A percentile compares a stretch with the other conserved stretches of the same genome.
phyloP scores from a whole-genome alignment of 1,140 invertebrate genomes.

The Sinella curviseta region DNA sequence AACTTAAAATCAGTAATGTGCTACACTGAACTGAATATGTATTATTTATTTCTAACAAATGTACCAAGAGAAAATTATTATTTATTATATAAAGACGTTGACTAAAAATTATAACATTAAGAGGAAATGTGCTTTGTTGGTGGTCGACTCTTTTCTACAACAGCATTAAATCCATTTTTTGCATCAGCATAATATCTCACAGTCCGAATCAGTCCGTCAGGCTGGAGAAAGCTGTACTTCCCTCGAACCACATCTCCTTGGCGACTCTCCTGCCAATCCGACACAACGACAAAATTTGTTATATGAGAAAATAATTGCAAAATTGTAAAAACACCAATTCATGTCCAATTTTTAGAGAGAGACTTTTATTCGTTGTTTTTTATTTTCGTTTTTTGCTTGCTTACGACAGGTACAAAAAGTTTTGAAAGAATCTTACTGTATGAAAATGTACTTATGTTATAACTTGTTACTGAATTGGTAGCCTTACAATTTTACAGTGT shows the following conservation, averaged over 20 bases:
- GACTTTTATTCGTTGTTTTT: no score
- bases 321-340: slow-evolving; percentile 14
- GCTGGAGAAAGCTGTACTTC: slow-evolving; percentile 58
- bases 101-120: no score
- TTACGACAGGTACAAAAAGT: neutral
- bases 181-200: slow-evolving; percentile 73
- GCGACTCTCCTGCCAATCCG: slow-evolving; percentile 7
- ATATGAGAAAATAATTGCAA: neutral
- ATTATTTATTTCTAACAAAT: no score
- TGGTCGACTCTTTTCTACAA: slow-evolving; percentile 65
- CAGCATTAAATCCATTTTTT: slow-evolving; percentile 66
- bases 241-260: slow-evolving; percentile 53
- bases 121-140: no score
- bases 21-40: no score
- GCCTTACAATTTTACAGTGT: neutral
- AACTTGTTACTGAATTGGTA: neutral
- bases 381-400: no score
- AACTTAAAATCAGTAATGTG: no score
- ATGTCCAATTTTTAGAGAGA: neutral
- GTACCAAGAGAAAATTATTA: no score
- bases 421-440: neutral
- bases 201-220: slow-evolving; percentile 60
- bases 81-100: no score
- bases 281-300: neutral
- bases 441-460: neutral